A percentile compares a stretch with the other conserved stretches of the same genome.
Evolutionary conservation across 2,797 vertebrate species (phyloP).

Genomic region (Pelodytes ibericus): DNA sequence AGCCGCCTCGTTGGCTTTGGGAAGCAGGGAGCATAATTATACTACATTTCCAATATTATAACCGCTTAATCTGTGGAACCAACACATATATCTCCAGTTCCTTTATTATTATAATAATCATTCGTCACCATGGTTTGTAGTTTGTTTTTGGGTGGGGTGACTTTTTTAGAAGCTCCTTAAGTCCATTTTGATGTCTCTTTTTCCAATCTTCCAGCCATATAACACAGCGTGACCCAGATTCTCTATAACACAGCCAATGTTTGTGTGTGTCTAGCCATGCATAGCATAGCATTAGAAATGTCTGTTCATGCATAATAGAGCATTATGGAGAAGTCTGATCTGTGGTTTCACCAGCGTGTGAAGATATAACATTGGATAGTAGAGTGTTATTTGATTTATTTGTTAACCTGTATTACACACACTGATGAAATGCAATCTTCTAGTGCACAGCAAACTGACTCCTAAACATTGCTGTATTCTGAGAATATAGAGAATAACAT

Average conservation of each 20-base stretch:
- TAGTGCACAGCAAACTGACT: no score
- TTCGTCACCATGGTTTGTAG: no score
- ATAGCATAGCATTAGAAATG: neutral
- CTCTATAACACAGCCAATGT: conserved; percentile 3
- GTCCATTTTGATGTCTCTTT: neutral
- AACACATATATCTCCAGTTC: no score
- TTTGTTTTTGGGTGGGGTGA: no score
- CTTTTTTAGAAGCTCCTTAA: neutral
- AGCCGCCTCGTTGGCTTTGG: no score
- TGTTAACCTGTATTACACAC: neutral
- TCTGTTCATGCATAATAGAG: neutral
- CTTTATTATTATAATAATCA: no score
- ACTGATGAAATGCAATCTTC: no score
- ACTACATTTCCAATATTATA: no score
- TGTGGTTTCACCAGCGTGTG: neutral
- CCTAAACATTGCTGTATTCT: no score
- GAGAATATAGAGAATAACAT: no score
- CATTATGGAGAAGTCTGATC: neutral
- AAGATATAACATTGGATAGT: neutral
- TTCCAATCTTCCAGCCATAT: neutral
- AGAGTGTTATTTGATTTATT: neutral
- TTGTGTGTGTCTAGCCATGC: neutral
- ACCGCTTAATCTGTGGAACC: no score
- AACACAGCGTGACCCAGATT: neutral
- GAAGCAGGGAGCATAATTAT: no score